Evolutionary conservation across 2,113 vertebrate genomes (phyloP), one percentile per base, ranked within the genome.

Genomic region (Prochilodus magdalenae): DNA sequence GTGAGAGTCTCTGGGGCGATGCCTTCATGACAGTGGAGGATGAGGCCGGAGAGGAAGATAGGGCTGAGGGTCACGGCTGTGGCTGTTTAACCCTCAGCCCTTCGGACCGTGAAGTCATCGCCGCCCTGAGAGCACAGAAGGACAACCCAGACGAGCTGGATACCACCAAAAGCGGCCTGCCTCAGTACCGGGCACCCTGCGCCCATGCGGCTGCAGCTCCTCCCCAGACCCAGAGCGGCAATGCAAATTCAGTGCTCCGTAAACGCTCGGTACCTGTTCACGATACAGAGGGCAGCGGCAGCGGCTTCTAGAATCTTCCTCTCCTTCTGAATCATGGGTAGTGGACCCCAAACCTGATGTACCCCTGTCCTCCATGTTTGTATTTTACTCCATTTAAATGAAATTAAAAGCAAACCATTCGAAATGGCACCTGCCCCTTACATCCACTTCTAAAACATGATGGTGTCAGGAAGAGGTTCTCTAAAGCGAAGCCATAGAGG

Each of bases 211-310:
- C 47, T 36, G 40, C 84, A 44, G 27, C 49, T 14, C 88, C 91
- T 7, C 81, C 79, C 36, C 90, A 73, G 72, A 77, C 84, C 40
- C 83, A 77, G 79, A 85, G 82, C 20, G 77, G 77, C 75, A 88
- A 85, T 77, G 80, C 29, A 20, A 95, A 92, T 88, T 79, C 80
- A 0, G 88, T 89, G 75, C 81, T 93, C 75, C 93, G 85, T 59
- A 95, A 94, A 47, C 94, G 93, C 63, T 95, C 94, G 0, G 16
- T 95, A 16, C 60, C 92, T 0, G 73, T 94, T 44, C 91, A 92
- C 1, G 94, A 96, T 0, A 87, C 90, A 60, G 95, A 96, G 75
- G 95, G 94, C 13, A 96, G 95, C 1, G 94, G 94, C 0, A 96
- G 95, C 11, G 94, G 94, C 66, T 86, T 93, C 85, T 93, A 94